Percentiles rank a stretch among this genome's conserved stretches.
Evolutionary conservation across 2,113 vertebrate species (phyloP).

Genomic region (Carassius gibelio): DNA sequence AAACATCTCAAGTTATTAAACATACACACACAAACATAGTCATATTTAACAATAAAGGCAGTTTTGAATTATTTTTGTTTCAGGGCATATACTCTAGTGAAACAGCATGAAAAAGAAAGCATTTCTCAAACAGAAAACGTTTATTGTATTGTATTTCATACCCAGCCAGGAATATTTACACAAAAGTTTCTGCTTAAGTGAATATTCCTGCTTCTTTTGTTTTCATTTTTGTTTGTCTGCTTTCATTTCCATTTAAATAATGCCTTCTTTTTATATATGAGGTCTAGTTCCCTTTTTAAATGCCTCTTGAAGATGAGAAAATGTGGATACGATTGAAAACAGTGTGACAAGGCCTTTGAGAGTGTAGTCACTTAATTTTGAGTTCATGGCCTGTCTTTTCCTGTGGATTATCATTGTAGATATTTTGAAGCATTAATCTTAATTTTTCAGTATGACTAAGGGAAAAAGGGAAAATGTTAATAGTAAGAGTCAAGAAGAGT

Average conservation of each 20-base stretch:
- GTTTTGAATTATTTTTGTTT: not conserved
- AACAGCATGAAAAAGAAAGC: not conserved
- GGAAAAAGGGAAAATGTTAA: no score
- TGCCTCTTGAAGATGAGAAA: no score
- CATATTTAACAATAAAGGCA: not conserved
- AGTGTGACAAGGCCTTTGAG: no score
- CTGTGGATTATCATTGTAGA: no score
- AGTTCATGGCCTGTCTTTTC: no score
- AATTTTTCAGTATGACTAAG: no score
- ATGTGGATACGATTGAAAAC: no score
- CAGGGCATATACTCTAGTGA: not conserved
- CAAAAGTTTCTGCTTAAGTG: not conserved
- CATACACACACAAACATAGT: not conserved
- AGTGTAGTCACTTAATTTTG: no score
- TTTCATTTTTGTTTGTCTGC: no score
- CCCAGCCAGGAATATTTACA: not conserved
- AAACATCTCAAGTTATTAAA: not conserved
- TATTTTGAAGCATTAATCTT: no score
- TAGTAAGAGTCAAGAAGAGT: not conserved
- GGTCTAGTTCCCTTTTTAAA: no score
- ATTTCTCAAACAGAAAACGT: not conserved
- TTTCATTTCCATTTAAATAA: not conserved
- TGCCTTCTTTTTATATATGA: no score
- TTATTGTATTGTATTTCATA: not conserved
- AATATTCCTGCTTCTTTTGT: not conserved